Conservation (phyloP, 2,113 vertebrate genomes). For the Paedocypris sp. region DNA sequence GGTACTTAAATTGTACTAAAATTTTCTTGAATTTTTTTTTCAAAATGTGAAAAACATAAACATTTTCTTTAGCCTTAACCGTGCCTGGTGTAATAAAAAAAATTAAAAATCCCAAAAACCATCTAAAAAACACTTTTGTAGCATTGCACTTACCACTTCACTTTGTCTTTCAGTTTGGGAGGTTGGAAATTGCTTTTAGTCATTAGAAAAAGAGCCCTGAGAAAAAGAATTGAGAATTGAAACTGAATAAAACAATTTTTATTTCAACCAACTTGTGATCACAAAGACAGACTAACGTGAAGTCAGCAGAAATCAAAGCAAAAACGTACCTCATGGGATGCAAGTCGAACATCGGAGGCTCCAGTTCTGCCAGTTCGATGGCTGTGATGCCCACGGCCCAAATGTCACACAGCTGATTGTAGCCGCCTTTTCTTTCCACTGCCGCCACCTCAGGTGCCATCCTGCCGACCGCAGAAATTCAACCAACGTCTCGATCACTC, state of each 20-base stretch:
- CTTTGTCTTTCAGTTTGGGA: conserved; percentile 95
- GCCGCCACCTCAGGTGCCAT: conserved; percentile 98
- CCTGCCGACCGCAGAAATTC: conserved; percentile 67
- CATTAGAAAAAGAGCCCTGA: conserved; percentile 95
- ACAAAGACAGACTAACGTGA: background rate
- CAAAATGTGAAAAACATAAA: too few species aligned
- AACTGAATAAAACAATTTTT: background rate
- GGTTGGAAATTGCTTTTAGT: conserved; percentile 98
- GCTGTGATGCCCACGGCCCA: conserved; percentile 98
- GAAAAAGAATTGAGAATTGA: background rate
- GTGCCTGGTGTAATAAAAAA: too few species aligned
- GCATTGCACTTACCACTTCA: conserved; percentile 88
- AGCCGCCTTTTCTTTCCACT: conserved; percentile 96
- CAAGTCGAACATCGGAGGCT: conserved; percentile 96
- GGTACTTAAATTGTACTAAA: too few species aligned
- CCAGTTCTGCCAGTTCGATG: conserved; percentile 93
- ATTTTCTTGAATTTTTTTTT: too few species aligned
- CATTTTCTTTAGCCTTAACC: too few species aligned
- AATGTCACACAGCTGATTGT: conserved; percentile 96
- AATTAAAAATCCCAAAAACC: too few species aligned
- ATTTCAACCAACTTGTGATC: background rate
- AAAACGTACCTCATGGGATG: conserved; percentile 93
- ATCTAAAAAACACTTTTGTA: too few species aligned
- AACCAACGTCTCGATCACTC: too few species aligned
- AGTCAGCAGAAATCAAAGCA: background rate